Conservation (phyloP, 2,113 vertebrate species). For the Turdus rufiventris region DNA sequence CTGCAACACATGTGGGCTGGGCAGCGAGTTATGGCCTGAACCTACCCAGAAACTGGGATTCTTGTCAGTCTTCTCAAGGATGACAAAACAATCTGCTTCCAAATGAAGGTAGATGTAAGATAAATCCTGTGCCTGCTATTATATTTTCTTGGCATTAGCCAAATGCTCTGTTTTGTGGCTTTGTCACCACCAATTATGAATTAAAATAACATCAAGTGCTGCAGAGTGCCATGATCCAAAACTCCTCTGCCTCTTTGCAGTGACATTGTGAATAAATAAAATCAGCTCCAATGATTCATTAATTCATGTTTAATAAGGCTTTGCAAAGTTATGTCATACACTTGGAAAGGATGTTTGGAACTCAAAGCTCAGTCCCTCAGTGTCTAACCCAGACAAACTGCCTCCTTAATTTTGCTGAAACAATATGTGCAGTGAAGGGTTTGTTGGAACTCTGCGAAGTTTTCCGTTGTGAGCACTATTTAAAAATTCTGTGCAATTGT, state of each 20-base stretch:
- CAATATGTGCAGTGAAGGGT: background rate
- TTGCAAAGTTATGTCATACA: background rate
- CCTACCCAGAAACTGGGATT: background rate
- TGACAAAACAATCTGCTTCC: conserved; percentile 11
- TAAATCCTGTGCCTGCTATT: background rate
- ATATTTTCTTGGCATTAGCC: conserved; percentile 33
- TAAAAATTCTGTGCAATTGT: conserved; percentile 15
- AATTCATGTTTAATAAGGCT: background rate
- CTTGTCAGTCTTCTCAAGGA: background rate
- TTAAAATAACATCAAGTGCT: background rate
- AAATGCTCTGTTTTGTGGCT: conserved; percentile 5
- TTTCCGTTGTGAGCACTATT: background rate
- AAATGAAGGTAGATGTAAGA: conserved; percentile 7
- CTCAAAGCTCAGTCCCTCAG: background rate
- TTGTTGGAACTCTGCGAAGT: background rate
- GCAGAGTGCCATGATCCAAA: background rate
- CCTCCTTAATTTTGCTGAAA: background rate
- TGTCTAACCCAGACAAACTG: background rate
- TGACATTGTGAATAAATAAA: conserved; percentile 13
- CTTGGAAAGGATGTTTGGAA: background rate
- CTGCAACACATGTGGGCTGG: conserved; percentile 50
- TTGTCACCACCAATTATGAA: conserved; percentile 45
- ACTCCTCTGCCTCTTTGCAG: background rate
- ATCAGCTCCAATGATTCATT: conserved; percentile 32
- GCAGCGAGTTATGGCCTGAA: background rate